These are phyloP conservation scores for Callionymus lyra DNA, from an alignment of 2,113 vertebrate species.

Conservation along the genomic window DNA sequence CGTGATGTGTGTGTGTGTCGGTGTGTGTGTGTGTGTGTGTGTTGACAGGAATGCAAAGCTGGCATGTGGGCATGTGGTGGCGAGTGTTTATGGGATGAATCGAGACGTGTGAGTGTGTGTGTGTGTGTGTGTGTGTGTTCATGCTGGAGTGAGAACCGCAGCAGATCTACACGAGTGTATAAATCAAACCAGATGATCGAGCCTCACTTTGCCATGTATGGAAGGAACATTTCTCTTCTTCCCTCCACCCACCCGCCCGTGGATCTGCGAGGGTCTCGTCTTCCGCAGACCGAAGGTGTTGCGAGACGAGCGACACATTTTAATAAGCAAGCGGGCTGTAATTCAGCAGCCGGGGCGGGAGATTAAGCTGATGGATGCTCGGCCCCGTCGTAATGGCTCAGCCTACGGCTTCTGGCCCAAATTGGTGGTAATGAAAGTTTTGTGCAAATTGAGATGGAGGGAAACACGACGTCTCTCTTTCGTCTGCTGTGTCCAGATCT, in stretches of 20 bases:
- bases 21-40: constrained; percentile 5
- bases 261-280: constrained; percentile 53
- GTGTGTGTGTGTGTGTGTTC: constrained; percentile 8
- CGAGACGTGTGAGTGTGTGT: constrained; percentile 20
- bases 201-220: constrained; percentile 31
- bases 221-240: constrained; percentile 23
- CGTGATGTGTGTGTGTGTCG: constrained; percentile 27
- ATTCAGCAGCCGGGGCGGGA: constrained; percentile 64
- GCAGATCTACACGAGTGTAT: constrained; percentile 43
- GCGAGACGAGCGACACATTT: constrained; percentile 62
- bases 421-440: constrained; percentile 76
- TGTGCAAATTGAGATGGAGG: constrained; percentile 69
- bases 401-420: constrained; percentile 60
- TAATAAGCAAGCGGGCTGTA: constrained; percentile 65
- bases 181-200: constrained; percentile 60
- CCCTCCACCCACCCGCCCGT: constrained; percentile 9
- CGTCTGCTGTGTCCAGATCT: constrained; percentile 28
- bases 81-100: constrained; percentile 21
- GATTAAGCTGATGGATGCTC: constrained; percentile 72
- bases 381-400: constrained; percentile 64
- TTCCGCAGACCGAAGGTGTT: constrained; percentile 49
- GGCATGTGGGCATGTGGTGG: constrained; percentile 18
- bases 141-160: constrained; percentile 4
- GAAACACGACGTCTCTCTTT: constrained; percentile 41
- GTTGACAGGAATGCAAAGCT: constrained; percentile 44